Evolutionary conservation across 1,140 invertebrate species (phyloP).

Genomic region (Oncopodura yosiiana): DNA sequence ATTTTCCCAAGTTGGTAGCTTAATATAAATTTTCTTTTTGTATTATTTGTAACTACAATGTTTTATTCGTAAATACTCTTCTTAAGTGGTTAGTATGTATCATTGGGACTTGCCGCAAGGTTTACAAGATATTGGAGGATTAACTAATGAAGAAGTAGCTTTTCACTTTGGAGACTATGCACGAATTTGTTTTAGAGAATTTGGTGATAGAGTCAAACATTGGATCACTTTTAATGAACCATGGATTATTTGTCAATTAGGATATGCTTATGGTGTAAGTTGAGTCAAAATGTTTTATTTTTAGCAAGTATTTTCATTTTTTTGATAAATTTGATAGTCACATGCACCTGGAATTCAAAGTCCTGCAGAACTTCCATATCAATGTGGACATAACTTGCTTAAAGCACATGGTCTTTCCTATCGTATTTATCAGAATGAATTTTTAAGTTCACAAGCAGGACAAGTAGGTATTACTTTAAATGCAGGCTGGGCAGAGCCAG

Average conservation of each 20-base stretch:
- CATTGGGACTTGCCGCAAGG: slow-evolving; percentile 57
- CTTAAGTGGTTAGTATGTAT: slow-evolving; percentile 51
- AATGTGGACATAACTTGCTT: slow-evolving; percentile 49
- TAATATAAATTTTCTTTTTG: not conserved
- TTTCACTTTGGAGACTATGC: slow-evolving; percentile 41
- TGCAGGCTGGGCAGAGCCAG: slow-evolving; percentile 52
- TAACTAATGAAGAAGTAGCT: slow-evolving; percentile 38
- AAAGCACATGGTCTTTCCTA: slow-evolving; percentile 50
- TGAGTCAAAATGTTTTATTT: too few species aligned
- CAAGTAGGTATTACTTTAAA: slow-evolving; percentile 53
- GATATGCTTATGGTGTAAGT: slow-evolving; percentile 37
- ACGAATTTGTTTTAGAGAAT: slow-evolving; percentile 38
- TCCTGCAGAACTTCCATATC: slow-evolving; percentile 7
- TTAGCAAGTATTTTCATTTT: not conserved
- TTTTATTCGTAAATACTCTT: not conserved
- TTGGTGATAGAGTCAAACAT: slow-evolving; percentile 41
- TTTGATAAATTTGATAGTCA: too few species aligned
- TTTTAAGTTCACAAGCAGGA: slow-evolving; percentile 30
- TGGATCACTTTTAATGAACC: slow-evolving; percentile 46
- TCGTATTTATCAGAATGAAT: slow-evolving; percentile 31
- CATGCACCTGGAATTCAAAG: slow-evolving; percentile 13
- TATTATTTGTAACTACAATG: not conserved
- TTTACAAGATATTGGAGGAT: slow-evolving; percentile 40
- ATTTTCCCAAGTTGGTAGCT: slow-evolving; percentile 41
- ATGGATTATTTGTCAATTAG: slow-evolving; percentile 37